Percentiles rank a stretch among this genome's conserved stretches.
phyloP scores from a whole-genome alignment of 92 coral and sea anemone species.

The Porites rus region DNA sequence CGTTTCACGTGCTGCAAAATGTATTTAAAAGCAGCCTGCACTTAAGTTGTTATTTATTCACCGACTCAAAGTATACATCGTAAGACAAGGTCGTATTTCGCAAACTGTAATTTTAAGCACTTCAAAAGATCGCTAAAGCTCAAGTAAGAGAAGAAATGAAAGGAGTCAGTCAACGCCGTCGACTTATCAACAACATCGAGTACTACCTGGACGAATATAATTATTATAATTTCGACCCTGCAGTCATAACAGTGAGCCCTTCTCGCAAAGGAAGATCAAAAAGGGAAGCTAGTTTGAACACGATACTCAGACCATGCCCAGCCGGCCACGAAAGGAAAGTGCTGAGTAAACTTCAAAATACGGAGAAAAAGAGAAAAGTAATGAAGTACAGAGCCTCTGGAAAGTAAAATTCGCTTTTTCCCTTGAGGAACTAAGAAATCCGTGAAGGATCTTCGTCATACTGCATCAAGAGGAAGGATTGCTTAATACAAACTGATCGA shows the following conservation, averaged over 20 bases:
- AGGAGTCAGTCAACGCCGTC: conserved; percentile 71
- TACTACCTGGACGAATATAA: conserved; percentile 87
- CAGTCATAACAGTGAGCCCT: conserved; percentile 53
- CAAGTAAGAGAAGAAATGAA: conserved; percentile 50
- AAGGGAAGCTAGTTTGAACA: conserved; percentile 84
- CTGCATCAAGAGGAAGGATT: no score
- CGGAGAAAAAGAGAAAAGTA: conserved; percentile 80
- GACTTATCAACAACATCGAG: conserved; percentile 56
- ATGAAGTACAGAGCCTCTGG: background rate
- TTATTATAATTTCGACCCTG: conserved; percentile 77
- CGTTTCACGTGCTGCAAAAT: conserved; percentile 23
- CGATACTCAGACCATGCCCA: conserved; percentile 79
- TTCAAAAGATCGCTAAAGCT: background rate
- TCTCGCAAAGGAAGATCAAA: conserved; percentile 89
- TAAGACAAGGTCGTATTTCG: conserved; percentile 1
- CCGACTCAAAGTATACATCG: background rate
- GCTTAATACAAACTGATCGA: no score
- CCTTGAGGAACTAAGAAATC: background rate
- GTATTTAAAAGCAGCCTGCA: conserved; percentile 7
- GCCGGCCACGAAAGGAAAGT: conserved; percentile 94
- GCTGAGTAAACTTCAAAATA: conserved; percentile 77
- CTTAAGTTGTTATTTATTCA: background rate
- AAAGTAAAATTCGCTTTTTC: conserved; percentile 10
- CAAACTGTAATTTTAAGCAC: background rate
- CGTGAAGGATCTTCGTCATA: no score